phyloP scores from a whole-genome alignment of 2,888 invertebrate species.

The Cacoxenus indagator region DNA sequence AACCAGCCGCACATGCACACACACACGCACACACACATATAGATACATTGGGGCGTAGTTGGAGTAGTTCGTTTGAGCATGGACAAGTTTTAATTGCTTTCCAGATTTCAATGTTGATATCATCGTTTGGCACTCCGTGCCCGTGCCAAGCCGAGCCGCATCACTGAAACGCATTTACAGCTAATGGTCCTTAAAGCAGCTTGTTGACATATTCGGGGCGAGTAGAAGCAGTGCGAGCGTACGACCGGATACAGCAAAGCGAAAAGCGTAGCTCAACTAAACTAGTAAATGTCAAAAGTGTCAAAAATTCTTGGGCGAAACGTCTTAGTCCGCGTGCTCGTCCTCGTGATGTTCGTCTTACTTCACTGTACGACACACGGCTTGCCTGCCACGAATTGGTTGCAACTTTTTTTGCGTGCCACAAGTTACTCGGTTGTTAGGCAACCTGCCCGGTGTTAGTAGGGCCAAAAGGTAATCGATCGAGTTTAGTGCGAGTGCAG shows the following conservation, averaged over 20 bases:
- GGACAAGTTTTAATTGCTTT: constrained; percentile 17
- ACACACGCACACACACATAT: background rate
- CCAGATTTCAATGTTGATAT: constrained; percentile 11
- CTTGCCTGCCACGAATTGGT: too few species aligned
- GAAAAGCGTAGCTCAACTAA: constrained; percentile 27
- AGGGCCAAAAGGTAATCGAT: background rate
- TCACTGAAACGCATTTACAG: background rate
- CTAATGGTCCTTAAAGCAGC: constrained; percentile 1
- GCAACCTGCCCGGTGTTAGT: background rate
- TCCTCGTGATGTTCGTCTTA: too few species aligned
- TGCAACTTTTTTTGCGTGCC: constrained; percentile 1
- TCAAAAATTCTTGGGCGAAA: constrained; percentile 61
- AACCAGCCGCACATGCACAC: background rate
- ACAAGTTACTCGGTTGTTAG: background rate
- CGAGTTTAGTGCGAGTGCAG: background rate
- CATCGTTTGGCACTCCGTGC: background rate
- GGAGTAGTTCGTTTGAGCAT: background rate
- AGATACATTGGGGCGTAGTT: background rate
- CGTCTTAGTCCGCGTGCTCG: too few species aligned
- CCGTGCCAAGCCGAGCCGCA: background rate
- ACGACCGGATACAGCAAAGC: background rate
- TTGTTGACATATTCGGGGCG: background rate
- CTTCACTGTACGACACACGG: too few species aligned
- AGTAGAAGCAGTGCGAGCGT: background rate
- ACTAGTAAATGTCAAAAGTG: constrained; percentile 63